Percentiles rank a stretch among this genome's conserved stretches.
Evolutionary conservation across 2,113 vertebrate species (phyloP).

Genomic region (Calypte anna): DNA sequence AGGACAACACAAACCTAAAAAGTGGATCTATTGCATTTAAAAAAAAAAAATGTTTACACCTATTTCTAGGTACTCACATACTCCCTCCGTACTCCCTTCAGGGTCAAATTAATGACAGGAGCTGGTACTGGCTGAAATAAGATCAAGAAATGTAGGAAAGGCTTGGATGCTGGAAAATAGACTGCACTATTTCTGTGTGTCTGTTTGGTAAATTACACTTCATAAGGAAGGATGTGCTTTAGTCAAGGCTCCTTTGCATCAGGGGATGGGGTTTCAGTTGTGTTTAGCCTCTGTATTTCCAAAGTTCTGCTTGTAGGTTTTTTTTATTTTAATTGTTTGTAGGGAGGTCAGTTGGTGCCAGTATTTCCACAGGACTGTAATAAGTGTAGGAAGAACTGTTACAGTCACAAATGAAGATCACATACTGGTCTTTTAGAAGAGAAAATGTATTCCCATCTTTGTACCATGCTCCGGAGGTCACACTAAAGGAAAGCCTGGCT

Average conservation of each 20-base stretch:
- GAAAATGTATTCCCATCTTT: not conserved
- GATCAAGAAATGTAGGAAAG: not conserved
- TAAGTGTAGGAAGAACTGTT: not conserved
- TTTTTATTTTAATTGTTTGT: constrained; percentile 25
- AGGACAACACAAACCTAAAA: not conserved
- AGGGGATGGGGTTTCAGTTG: not conserved
- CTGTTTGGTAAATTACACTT: not conserved
- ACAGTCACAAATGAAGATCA: not conserved
- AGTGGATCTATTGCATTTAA: not conserved
- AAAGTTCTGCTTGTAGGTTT: not conserved
- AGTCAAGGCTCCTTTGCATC: not conserved
- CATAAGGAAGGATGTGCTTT: not conserved
- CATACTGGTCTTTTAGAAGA: not conserved
- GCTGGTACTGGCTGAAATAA: not conserved
- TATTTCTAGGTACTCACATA: not conserved
- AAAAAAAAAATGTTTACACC: not conserved
- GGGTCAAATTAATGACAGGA: not conserved
- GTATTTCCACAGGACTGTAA: not conserved
- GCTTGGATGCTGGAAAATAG: not conserved
- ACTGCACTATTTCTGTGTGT: not conserved
- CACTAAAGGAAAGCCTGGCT: not conserved
- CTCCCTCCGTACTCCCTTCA: not conserved
- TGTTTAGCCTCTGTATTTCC: not conserved
- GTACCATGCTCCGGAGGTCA: not conserved
- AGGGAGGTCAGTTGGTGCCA: not conserved